Base-by-base conservation (phyloP, 2,113 vertebrate species). In the Oncorhynchus gorbuscha region DNA sequence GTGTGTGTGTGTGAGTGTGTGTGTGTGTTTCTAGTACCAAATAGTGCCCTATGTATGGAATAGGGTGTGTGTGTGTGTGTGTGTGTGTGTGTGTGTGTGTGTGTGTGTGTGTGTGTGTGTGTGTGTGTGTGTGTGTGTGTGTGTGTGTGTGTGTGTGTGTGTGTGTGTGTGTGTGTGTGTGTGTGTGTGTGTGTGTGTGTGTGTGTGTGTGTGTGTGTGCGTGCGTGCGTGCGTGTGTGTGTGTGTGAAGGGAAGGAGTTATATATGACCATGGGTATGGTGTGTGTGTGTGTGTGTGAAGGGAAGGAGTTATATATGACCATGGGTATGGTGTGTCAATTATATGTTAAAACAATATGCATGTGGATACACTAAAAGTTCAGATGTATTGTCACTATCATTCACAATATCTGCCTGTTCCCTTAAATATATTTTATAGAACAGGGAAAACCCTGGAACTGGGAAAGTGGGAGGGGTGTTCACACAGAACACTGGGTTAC, bases 401-500 rank as follows among this genome's bases (percentile, higher is more conserved):
- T 45, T 45, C 55, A 20, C 18, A 58, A 58, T 20, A 4, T 58
- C 13, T 18, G 14, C 20, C 20, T 58, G 55, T 58, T 58, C 55
- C 20, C 55, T 58, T 6, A 18, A 6, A 20, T 20, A 16, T 58
- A 58, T 3, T 67, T 12, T 67, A 16, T 32, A 1, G 13, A 58
- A 58, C 55, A 58, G 55, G 55, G 3, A 55, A 28, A 24, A 32
- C 64, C 30, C 64, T 30, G 64, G 14, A 28, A 13, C 13, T 28
- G 1, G 28, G 14, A 28, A 69, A 39, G 67, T 69, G 32, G n/a
- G 4, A 39, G 8, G 5, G 30, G 45, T 32, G 30, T 32, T 32
- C 30, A 32, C 30, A 72, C 62, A 45, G 81, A 84, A 78, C 80
- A 77, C 88, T 85, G 81, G 73, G 83, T 82, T 82, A 28, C 28